Evolutionary conservation across 2,113 vertebrate genomes (phyloP), one percentile per base, ranked within the genome.

Genomic region (Eublepharis macularius): DNA sequence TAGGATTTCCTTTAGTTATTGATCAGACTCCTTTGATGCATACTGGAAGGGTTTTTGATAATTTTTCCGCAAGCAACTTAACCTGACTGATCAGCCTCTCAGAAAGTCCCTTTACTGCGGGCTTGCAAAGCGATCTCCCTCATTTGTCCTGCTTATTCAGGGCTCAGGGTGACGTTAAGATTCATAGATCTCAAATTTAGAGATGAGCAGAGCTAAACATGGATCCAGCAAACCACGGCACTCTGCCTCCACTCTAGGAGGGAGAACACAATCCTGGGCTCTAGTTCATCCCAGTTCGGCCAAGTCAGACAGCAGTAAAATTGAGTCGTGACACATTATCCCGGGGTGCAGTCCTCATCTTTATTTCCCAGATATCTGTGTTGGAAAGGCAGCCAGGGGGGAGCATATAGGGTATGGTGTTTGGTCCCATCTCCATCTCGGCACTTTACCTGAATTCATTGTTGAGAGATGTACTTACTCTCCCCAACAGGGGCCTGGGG

Each of bases 211-310:
- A 26, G 7, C 57, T 24, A 21, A 60, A 60, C 57, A 60, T 60
- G 57, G 57, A 6, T 26, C 21, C 60, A n/a, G 1, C 77, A 24
- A 17, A 39, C 76, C 32, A 66, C 8, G 41, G 32, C 9, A 76
- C n/a, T 21, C 9, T 34, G 10, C 10, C 74, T 49, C 76, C n/a
- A 4, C 66, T n/a, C 65, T 12, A 66, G 66, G n/a, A 68, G 32
- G 10, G 32, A 68, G 14, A 68, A 14, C 63, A 0, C 0, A 74
- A 26, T 21, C 26, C 21, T 60, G 4, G 19, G 6, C 57, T 60
- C 21, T 60, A 8, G 19, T 2, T 60, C 3, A 26, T 60, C 6
- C 16, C 7, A 24, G 26, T 60, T 60, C 57, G 21, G 57, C 57
- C n/a, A 5, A 24, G 21, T 24, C 57, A 4, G 19, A 21, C 21